These are phyloP conservation scores for Anodontia alba DNA, from an alignment of 2,888 invertebrate genomes.

Conservation along the genomic window DNA sequence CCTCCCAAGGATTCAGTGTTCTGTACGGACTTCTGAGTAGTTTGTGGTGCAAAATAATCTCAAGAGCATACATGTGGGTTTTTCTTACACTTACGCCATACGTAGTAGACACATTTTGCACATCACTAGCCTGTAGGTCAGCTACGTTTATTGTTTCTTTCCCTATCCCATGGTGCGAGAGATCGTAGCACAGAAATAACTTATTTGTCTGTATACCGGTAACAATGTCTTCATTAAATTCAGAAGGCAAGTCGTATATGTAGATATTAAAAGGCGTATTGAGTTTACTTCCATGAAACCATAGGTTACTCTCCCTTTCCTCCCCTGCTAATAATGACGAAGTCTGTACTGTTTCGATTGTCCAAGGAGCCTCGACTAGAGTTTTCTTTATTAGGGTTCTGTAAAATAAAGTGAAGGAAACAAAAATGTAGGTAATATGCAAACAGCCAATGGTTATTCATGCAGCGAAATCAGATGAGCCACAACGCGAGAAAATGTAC, in stretches of 20 bases:
- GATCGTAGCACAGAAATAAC: not conserved
- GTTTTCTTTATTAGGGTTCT: too few species aligned
- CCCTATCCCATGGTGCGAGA: not conserved
- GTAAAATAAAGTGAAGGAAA: too few species aligned
- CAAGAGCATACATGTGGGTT: conserved; percentile 69
- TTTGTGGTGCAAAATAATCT: conserved; percentile 70
- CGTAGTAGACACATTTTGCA: not conserved
- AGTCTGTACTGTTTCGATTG: too few species aligned
- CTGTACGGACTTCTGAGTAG: conserved; percentile 68
- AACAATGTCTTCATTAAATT: not conserved
- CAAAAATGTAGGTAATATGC: too few species aligned
- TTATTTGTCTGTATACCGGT: too few species aligned
- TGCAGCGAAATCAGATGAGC: too few species aligned
- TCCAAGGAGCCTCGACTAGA: too few species aligned
- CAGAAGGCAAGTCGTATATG: not conserved
- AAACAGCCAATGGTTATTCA: too few species aligned
- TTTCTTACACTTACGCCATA: conserved; percentile 47
- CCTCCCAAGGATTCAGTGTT: conserved; percentile 60
- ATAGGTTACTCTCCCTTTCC: too few species aligned
- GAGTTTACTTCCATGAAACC: too few species aligned
- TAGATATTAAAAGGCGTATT: not conserved
- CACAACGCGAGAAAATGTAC: too few species aligned
- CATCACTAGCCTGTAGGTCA: not conserved
- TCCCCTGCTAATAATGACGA: too few species aligned
- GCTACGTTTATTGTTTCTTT: not conserved